These are phyloP conservation scores for Heliangelus exortis DNA, from an alignment of 2,797 vertebrate species.

Conservation along the genomic window DNA sequence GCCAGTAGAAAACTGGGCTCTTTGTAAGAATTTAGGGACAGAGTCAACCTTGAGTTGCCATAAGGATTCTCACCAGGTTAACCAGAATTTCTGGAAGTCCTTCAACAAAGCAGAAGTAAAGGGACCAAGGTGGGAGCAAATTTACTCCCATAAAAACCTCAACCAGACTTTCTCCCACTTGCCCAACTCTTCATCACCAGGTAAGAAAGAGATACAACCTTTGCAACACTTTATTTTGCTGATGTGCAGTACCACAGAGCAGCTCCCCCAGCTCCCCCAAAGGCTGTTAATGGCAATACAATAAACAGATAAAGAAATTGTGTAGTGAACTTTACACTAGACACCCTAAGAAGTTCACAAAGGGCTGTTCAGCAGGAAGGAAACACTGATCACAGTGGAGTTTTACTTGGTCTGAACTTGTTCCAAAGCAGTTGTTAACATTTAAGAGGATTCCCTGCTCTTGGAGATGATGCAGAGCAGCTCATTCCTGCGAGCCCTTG, in stretches of 20 bases:
- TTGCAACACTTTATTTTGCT: not conserved
- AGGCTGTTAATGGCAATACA: not conserved
- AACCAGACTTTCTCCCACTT: not conserved
- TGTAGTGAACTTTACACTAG: not conserved
- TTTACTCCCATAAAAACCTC: not conserved
- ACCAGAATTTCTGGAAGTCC: not conserved
- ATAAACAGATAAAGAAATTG: not conserved
- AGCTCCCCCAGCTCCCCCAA: not conserved
- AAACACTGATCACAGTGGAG: not conserved
- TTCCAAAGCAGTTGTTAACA: not conserved
- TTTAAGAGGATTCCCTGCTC: not conserved
- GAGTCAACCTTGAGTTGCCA: not conserved
- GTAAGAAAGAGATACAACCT: not conserved
- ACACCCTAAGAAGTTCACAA: not conserved
- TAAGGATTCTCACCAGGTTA: not conserved
- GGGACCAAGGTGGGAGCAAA: not conserved
- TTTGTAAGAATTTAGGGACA: not conserved
- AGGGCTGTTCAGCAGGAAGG: not conserved
- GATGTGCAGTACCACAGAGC: not conserved
- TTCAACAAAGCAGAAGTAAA: not conserved
- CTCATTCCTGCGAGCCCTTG: not conserved
- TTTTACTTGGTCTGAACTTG: not conserved
- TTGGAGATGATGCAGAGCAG: rapidly evolving
- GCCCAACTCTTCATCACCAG: not conserved
- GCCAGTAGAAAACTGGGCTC: not conserved